phyloP scores from a whole-genome alignment of 2,888 invertebrate genomes.

The Apoda limacodes region DNA sequence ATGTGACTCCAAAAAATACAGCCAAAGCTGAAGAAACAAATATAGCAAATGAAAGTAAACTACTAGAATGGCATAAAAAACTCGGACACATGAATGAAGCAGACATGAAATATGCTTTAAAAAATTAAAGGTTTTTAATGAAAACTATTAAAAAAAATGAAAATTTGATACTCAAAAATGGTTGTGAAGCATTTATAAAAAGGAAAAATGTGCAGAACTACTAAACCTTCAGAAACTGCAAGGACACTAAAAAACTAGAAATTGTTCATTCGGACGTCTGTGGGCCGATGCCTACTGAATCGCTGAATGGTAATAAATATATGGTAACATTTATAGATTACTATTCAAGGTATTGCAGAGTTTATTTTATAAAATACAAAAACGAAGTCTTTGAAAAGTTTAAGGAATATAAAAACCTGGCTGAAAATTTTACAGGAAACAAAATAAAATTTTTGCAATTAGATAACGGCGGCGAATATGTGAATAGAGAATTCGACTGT shows the following conservation, averaged over 20 bases:
- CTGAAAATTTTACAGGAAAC: constrained; percentile 4
- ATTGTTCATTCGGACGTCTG: constrained; percentile 12
- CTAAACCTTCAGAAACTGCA: too few relatives aligned
- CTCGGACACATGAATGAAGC: too few relatives aligned
- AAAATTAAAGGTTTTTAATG: too few relatives aligned
- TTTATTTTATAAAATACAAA: constrained; percentile 12
- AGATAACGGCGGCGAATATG: constrained; percentile 7
- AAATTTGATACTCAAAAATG: too few relatives aligned
- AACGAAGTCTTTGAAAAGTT: constrained; percentile 8
- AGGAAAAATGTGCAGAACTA: too few relatives aligned
- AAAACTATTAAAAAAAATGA: constrained; percentile 3
- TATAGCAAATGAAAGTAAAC: too few relatives aligned
- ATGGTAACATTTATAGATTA: constrained; percentile 15
- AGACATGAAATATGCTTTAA: too few relatives aligned
- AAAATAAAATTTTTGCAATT: constrained; percentile 2
- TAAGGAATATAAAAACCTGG: constrained; percentile 9
- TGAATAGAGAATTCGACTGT: constrained; percentile 5
- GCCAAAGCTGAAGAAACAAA: too few relatives aligned
- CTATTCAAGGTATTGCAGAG: constrained; percentile 8
- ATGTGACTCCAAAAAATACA: too few relatives aligned
- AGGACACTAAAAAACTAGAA: too few relatives aligned
- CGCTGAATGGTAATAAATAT: constrained; percentile 3
- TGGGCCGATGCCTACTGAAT: constrained; percentile 4
- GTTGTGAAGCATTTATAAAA: too few relatives aligned
- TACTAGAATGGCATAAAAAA: too few relatives aligned